Evolutionary conservation across 2,888 invertebrate species (phyloP).

Genomic region (Cheilosia vulpina): DNA sequence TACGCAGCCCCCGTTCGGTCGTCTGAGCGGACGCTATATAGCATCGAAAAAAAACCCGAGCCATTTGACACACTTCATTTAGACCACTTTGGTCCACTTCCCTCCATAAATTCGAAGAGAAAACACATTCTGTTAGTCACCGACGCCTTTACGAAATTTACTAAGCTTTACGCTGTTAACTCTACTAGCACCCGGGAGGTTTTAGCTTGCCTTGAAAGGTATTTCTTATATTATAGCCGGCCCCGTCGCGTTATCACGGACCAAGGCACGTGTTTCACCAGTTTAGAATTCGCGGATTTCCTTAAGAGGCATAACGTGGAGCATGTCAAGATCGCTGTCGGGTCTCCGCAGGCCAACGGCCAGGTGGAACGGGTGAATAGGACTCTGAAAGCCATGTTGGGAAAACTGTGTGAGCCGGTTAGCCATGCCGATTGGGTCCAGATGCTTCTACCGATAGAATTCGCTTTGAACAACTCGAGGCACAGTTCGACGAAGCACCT

Average conservation of each 20-base stretch:
- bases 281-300: constrained; percentile 77
- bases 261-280: too few relatives aligned
- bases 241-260: neutral
- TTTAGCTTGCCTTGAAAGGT: too few relatives aligned
- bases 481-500: neutral
- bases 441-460: constrained; percentile 61
- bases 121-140: too few relatives aligned
- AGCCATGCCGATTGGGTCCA: constrained; percentile 34
- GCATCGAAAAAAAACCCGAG: too few relatives aligned
- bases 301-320: constrained; percentile 76
- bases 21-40: neutral
- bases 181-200: too few relatives aligned
- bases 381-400: constrained; percentile 34
- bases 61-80: too few relatives aligned
- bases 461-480: constrained; percentile 74
- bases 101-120: too few relatives aligned
- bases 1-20: too few relatives aligned
- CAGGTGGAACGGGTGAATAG: constrained; percentile 62
- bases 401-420: constrained; percentile 37
- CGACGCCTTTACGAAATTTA: too few relatives aligned
- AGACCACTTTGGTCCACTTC: too few relatives aligned
- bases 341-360: constrained; percentile 78
- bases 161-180: too few relatives aligned
- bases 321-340: constrained; percentile 77
- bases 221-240: neutral